Conservation (phyloP, 2,888 invertebrate genomes). For the Torymus auratus region DNA sequence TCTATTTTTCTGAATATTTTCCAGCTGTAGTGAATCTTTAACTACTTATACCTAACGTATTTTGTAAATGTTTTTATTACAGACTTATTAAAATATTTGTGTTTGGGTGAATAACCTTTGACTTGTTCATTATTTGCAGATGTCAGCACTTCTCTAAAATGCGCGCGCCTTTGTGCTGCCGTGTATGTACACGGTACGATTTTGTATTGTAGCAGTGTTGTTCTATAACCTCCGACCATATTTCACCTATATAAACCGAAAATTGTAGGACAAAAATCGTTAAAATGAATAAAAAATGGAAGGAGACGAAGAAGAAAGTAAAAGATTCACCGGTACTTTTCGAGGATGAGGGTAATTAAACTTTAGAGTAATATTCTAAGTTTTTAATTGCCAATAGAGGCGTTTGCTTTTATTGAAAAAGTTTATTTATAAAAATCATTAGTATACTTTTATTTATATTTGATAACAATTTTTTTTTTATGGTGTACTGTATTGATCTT, state of each 20-base stretch:
- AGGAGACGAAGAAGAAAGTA: not conserved
- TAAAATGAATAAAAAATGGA: conserved; percentile 53
- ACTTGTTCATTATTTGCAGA: conserved; percentile 1
- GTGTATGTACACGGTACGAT: not conserved
- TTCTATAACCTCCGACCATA: conserved; percentile 21
- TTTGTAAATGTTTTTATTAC: no score
- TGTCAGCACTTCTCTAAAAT: conserved; percentile 34
- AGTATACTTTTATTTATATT: no score
- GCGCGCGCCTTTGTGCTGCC: conserved; percentile 4
- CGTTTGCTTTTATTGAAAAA: not conserved
- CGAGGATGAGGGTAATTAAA: conserved; percentile 56
- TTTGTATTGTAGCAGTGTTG: conserved; percentile 12
- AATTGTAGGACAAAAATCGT: not conserved
- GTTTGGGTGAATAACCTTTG: no score
- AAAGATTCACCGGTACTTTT: conserved; percentile 51
- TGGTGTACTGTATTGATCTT: not conserved
- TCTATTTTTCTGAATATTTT: no score
- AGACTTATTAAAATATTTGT: no score
- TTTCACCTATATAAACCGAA: not conserved
- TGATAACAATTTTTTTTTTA: not conserved
- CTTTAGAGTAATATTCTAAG: not conserved
- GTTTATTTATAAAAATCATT: not conserved
- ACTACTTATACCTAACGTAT: no score
- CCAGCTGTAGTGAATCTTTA: no score
- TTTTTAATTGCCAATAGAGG: not conserved